These are phyloP conservation scores for Pterobdella sp. DNA, from an alignment of 2,888 invertebrate genomes.

Conservation along the genomic window DNA sequence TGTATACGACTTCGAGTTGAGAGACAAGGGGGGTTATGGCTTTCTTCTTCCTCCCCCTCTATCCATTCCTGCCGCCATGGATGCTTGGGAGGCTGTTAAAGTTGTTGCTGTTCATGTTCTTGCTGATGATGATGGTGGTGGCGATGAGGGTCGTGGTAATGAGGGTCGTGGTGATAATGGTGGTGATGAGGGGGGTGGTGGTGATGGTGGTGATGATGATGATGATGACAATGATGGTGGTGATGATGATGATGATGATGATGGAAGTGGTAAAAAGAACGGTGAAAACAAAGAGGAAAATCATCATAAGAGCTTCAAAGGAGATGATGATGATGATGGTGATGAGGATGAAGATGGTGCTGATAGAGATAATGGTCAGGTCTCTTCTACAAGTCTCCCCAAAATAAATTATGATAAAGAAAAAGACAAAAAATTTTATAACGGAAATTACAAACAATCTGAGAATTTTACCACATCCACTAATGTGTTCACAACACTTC, in stretches of 20 bases:
- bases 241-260: constrained; percentile 3
- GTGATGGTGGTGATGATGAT: constrained; percentile 10
- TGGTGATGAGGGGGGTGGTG: not conserved
- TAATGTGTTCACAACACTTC: too few species aligned
- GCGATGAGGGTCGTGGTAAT: not conserved
- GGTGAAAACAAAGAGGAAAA: too few species aligned
- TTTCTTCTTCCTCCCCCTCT: constrained; percentile 7
- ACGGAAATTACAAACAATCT: too few species aligned
- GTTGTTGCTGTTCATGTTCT: not conserved
- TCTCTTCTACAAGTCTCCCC: too few species aligned
- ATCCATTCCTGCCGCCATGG: not conserved
- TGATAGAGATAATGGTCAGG: too few species aligned
- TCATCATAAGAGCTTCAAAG: too few species aligned
- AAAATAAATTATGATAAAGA: too few species aligned
- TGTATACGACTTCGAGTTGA: constrained; percentile 21
- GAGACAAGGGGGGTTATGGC: not conserved
- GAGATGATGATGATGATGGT: too few species aligned
- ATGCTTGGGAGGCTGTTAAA: not conserved
- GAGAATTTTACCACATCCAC: too few species aligned
- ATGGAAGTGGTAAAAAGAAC: too few species aligned
- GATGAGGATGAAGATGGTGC: too few species aligned
- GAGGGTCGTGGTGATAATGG: not conserved
- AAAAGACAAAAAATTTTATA: too few species aligned
- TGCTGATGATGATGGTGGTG: not conserved
- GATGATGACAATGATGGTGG: constrained; percentile 8